These are phyloP conservation scores for Alosa sapidissima DNA, from an alignment of 2,797 vertebrate genomes.

Conservation along the genomic window DNA sequence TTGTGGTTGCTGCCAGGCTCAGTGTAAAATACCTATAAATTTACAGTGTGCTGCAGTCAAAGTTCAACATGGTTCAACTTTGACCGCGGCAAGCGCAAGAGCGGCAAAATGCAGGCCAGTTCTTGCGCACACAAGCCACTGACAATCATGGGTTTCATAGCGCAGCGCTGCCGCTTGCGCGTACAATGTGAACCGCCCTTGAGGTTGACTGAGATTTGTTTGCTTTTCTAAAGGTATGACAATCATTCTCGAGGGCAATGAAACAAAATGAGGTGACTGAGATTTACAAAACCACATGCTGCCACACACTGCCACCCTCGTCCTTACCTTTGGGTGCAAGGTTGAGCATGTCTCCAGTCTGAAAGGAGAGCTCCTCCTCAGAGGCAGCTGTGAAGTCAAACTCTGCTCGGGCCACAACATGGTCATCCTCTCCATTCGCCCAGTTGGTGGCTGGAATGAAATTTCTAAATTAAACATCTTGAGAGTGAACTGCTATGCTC, in stretches of 20 bases:
- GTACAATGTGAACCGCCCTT: too few species aligned
- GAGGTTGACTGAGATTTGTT: background rate
- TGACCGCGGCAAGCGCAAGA: too few species aligned
- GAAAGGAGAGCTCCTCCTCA: conserved; percentile 92
- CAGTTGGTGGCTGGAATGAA: conserved; percentile 76
- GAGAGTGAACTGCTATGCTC: background rate
- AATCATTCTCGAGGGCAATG: background rate
- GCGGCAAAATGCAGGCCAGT: too few species aligned
- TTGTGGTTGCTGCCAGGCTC: too few species aligned
- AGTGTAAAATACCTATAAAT: too few species aligned
- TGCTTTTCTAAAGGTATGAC: background rate
- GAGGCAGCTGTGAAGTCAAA: conserved; percentile 89
- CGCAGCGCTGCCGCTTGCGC: too few species aligned
- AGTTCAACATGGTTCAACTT: too few species aligned
- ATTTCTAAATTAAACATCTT: background rate
- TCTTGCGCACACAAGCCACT: too few species aligned
- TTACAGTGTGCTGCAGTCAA: too few species aligned
- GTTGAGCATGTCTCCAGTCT: conserved; percentile 89
- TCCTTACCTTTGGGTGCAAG: conserved; percentile 91
- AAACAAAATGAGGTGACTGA: background rate
- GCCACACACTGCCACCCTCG: background rate
- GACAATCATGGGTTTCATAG: too few species aligned
- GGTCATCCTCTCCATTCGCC: conserved; percentile 92
- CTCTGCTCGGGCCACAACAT: conserved; percentile 92
- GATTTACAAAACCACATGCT: background rate